These are phyloP conservation scores for Spinus pinus DNA, from an alignment of 2,797 vertebrate genomes.

Conservation along the genomic window DNA sequence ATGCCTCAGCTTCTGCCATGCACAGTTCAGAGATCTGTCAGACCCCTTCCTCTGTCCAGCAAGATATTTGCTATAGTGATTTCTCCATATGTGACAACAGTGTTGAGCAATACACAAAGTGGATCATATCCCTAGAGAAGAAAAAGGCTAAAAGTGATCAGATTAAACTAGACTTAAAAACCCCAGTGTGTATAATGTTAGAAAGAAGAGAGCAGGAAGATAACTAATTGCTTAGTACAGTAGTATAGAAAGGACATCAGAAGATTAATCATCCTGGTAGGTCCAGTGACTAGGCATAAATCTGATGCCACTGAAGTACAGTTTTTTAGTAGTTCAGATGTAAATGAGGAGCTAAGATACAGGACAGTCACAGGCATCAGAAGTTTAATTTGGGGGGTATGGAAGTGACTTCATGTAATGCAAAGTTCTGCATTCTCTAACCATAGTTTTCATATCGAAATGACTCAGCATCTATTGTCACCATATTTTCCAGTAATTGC, in stretches of 20 bases:
- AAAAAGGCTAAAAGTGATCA: not conserved
- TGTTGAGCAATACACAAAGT: not conserved
- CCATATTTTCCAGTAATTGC: conserved; percentile 32
- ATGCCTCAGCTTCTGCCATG: not conserved
- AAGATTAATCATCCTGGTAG: not conserved
- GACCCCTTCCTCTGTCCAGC: not conserved
- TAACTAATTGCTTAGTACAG: not conserved
- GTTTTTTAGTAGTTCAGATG: not conserved
- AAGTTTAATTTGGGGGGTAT: not conserved
- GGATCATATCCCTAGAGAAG: not conserved
- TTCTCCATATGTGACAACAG: not conserved
- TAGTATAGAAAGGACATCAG: not conserved
- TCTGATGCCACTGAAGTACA: not conserved
- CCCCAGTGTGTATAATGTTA: not conserved
- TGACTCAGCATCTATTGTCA: not conserved
- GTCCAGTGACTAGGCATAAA: not conserved
- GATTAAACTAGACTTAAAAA: not conserved
- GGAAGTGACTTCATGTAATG: not conserved
- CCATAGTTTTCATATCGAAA: not conserved
- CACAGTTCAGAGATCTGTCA: not conserved
- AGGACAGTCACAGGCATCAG: not conserved
- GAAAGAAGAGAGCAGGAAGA: not conserved
- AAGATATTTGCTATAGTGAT: not conserved
- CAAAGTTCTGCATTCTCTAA: not conserved
- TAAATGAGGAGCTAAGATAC: not conserved